A percentile compares a stretch with the other conserved stretches of the same genome.
These are phyloP conservation scores for Pheosia tremula DNA, from an alignment of 2,888 invertebrate genomes.

Conservation along the genomic window DNA sequence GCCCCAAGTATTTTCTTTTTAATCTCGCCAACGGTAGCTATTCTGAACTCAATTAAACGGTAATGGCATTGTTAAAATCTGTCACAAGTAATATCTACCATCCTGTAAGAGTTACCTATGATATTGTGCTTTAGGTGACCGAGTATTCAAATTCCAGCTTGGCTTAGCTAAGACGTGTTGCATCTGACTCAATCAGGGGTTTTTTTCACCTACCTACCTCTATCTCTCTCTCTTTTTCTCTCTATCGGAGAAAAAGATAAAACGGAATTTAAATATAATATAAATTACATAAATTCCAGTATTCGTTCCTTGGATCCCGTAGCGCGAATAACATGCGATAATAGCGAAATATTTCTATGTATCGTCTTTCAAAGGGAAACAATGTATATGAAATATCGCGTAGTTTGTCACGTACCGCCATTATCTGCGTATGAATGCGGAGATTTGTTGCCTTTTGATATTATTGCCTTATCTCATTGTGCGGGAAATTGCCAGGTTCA, in stretches of 20 bases:
- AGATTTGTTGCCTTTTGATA: slow-evolving; percentile 5
- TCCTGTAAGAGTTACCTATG: too few relatives aligned
- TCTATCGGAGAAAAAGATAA: neutral
- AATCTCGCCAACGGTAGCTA: too few relatives aligned
- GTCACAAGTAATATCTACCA: too few relatives aligned
- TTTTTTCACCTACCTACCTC: too few relatives aligned
- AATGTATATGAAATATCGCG: slow-evolving; percentile 1
- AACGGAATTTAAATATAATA: neutral
- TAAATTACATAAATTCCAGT: neutral
- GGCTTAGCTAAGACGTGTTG: too few relatives aligned
- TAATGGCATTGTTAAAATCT: too few relatives aligned
- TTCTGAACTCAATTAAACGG: too few relatives aligned
- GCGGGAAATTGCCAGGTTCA: neutral
- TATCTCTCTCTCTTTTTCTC: too few relatives aligned
- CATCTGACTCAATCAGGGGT: too few relatives aligned
- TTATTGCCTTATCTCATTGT: slow-evolving; percentile 1
- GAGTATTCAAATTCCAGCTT: too few relatives aligned
- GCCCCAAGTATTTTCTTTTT: too few relatives aligned
- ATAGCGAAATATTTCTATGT: neutral
- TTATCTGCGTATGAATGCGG: neutral
- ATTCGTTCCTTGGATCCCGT: neutral
- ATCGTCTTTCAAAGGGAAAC: neutral
- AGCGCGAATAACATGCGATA: neutral
- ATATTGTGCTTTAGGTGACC: too few relatives aligned
- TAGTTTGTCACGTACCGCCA: slow-evolving; percentile 5